Evolutionary conservation across 2,113 vertebrate genomes (phyloP), one percentile per base, ranked within the genome.

Genomic region (Parotia lawesii): DNA sequence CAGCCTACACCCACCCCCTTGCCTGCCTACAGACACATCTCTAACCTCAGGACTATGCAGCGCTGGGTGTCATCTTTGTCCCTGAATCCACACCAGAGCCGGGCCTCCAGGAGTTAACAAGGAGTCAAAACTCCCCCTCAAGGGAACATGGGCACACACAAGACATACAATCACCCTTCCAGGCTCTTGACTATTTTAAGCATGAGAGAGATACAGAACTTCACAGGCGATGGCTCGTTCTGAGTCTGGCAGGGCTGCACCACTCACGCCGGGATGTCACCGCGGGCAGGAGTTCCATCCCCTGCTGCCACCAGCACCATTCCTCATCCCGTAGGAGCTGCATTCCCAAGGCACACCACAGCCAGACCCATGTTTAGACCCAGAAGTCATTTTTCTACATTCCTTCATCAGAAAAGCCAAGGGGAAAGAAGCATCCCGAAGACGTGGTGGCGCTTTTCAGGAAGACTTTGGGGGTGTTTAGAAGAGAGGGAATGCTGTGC

Each of bases 401-500:
- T 22, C 50, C 62, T 72, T 23, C 65, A 14, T 11, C 40, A n/a
- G n/a, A 74, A 74, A 70, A 77, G 21, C 64, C 8, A 77, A 66
- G 38, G 0, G 56, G 38, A 23, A 56, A 44, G 33, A 35, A 50
- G 10, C 2, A 1, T 40, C n/a, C 64, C 38, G 33, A 15, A 9
- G 0, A 2, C 0, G 0, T 7, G 20, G 0, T 7, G 20, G 60
- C 8, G 0, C 2, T 21, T 61, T 53, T 40, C 0, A 4, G 66
- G 57, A 25, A 15, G 42, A 35, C 10, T 74, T 14, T 44, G n/a
- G 51, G 86, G 19, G 2, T 24, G 51, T 31, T 64, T 8, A 44
- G 62, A 28, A 31, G 15, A 29, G 48, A 29, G 29, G 56, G 24
- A 58, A 69, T 4, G 1, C 47, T 5, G 20, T 1, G 11, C 57